Evolutionary conservation across 1,140 invertebrate genomes (phyloP).

Genomic region (Habropoda laboriosa): DNA sequence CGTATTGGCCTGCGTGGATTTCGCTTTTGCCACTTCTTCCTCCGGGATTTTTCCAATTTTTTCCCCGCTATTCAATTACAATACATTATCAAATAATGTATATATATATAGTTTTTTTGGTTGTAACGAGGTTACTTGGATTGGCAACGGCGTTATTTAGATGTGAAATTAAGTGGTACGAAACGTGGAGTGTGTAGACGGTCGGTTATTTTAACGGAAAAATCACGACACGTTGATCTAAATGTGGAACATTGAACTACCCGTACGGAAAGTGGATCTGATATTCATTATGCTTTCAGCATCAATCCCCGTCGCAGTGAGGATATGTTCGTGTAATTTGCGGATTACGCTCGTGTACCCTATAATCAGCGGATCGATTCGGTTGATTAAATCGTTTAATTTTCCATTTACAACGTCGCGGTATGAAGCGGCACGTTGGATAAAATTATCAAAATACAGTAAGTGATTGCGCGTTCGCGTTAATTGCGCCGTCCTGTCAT

Average conservation of each 20-base stretch:
- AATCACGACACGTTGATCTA: not conserved
- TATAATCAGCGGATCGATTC: constrained; percentile 45
- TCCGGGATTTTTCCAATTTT: not conserved
- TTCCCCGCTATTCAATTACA: no score
- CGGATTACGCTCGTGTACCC: constrained; percentile 37
- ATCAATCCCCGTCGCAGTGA: not conserved
- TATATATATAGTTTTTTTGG: no score
- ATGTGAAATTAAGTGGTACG: not conserved
- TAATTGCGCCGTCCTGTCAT: not conserved
- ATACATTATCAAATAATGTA: no score
- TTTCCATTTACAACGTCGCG: constrained; percentile 24
- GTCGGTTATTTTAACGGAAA: not conserved
- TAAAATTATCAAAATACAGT: constrained; percentile 8
- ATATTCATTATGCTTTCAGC: constrained; percentile 31
- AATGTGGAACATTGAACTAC: not conserved
- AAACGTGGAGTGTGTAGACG: not conserved
- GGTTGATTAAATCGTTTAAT: constrained; percentile 59
- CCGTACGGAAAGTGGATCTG: not conserved
- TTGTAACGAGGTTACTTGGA: no score
- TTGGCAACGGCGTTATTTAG: no score
- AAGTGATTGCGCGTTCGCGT: not conserved
- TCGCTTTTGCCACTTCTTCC: not conserved
- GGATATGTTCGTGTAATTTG: constrained; percentile 40
- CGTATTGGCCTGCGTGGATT: not conserved
- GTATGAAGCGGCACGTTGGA: no score